Conservation (phyloP, 1,140 invertebrate species). For the Matsumurasca onukii region DNA sequence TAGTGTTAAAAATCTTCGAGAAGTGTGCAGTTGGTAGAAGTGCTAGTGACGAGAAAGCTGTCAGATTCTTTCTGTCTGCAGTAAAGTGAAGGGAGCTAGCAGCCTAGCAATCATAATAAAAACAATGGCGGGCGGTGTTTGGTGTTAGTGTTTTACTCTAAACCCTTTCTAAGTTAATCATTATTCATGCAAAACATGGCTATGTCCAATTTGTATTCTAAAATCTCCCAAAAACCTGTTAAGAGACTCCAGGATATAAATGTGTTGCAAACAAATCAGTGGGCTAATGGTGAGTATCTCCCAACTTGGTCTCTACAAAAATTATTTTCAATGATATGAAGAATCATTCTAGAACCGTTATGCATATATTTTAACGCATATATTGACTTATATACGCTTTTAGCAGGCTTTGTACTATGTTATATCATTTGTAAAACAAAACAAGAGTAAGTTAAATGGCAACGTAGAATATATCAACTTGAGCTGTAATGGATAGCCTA, state of each 20-base stretch:
- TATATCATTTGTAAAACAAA: no score
- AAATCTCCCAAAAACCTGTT: conserved; percentile 67
- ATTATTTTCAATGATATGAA: no score
- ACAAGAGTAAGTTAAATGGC: no score
- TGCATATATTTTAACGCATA: no score
- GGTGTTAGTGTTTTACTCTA: background rate
- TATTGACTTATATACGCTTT: no score
- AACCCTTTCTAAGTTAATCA: background rate
- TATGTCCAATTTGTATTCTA: conserved; percentile 73
- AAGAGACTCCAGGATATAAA: conserved; percentile 68
- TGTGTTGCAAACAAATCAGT: conserved; percentile 76
- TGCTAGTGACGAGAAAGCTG: no score
- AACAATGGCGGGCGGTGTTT: background rate
- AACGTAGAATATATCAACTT: no score
- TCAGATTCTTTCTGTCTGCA: background rate
- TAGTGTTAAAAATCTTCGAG: no score
- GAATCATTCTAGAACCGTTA: no score
- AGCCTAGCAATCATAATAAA: background rate
- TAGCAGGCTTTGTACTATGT: no score
- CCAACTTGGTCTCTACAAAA: no score
- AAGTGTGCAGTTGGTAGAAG: background rate
- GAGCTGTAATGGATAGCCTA: no score
- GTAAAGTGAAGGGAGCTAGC: background rate
- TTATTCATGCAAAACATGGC: conserved; percentile 46
- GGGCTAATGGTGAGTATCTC: conserved; percentile 74